phyloP scores from a whole-genome alignment of 2,888 invertebrate species.

The Chironomus tentans region DNA sequence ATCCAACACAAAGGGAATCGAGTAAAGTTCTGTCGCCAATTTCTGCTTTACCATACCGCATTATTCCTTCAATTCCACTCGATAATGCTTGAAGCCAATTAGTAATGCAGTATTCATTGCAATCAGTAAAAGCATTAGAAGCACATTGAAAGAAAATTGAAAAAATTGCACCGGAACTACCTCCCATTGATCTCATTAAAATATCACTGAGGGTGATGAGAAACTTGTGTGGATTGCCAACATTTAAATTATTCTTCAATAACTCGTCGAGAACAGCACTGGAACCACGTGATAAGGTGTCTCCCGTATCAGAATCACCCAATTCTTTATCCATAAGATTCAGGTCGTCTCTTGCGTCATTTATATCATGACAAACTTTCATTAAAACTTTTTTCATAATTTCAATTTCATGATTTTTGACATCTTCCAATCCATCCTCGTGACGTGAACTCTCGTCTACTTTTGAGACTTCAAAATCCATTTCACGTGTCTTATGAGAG shows the following conservation, averaged over 20 bases:
- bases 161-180: conserved; percentile 71
- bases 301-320: conserved; percentile 71
- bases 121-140: conserved; percentile 43
- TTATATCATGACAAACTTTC: conserved; percentile 44
- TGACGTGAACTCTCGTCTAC: background rate
- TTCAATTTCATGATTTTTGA: background rate
- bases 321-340: conserved; percentile 59
- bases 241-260: too few relatives aligned
- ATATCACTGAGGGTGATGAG: conserved; percentile 49
- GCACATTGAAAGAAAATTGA: conserved; percentile 63
- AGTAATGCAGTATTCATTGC: conserved; percentile 31
- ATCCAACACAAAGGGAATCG: conserved; percentile 31
- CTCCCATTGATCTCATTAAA: conserved; percentile 64
- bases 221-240: conserved; percentile 41
- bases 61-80: conserved; percentile 50
- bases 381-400: background rate
- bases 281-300: conserved; percentile 45
- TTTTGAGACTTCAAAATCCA: conserved; percentile 6
- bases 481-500: background rate
- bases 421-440: background rate
- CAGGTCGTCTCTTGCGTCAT: conserved; percentile 50
- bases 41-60: conserved; percentile 61
- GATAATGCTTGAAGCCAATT: conserved; percentile 50
- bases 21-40: conserved; percentile 72
- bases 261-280: conserved; percentile 30